A percentile compares a stretch with the other conserved stretches of the same genome.
Conservation (phyloP, 2,797 vertebrate genomes). For the Coregonus suidteri region DNA sequence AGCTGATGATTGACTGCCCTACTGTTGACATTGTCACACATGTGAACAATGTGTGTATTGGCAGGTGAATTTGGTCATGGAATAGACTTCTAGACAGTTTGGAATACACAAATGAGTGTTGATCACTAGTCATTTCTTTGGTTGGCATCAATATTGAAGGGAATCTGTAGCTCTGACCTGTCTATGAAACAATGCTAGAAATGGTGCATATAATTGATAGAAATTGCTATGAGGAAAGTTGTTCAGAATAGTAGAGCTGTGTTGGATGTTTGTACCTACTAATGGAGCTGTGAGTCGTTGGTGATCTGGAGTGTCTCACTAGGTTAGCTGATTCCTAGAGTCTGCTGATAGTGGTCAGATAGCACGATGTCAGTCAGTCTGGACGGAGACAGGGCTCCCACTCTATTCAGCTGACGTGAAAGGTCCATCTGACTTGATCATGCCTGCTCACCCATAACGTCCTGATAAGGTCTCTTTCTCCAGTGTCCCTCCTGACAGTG, state of each 20-base stretch:
- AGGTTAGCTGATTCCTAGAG: conserved; percentile 33
- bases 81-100: background rate
- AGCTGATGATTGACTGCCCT: conserved; percentile 18
- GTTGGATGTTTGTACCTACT: conserved; percentile 17
- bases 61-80: background rate
- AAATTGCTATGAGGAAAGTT: conserved; percentile 8
- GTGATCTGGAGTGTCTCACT: conserved; percentile 45
- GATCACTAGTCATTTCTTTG: background rate
- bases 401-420: conserved; percentile 32
- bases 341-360: conserved; percentile 68
- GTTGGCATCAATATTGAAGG: background rate
- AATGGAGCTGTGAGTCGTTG: conserved; percentile 20
- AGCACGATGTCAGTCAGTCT: conserved; percentile 60
- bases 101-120: background rate
- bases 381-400: conserved; percentile 28
- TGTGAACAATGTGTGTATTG: conserved; percentile 12
- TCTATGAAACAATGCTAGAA: background rate
- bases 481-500: background rate
- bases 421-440: conserved; percentile 10
- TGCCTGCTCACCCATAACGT: conserved; percentile 10
- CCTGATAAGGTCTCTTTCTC: conserved; percentile 23
- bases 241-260: conserved; percentile 3
- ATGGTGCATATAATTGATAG: background rate
- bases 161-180: background rate
- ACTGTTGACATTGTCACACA: conserved; percentile 10